A percentile compares a stretch with the other conserved stretches of the same genome.
Evolutionary conservation across 2,888 invertebrate genomes (phyloP).

Genomic region (Dolichopus griseipennis): DNA sequence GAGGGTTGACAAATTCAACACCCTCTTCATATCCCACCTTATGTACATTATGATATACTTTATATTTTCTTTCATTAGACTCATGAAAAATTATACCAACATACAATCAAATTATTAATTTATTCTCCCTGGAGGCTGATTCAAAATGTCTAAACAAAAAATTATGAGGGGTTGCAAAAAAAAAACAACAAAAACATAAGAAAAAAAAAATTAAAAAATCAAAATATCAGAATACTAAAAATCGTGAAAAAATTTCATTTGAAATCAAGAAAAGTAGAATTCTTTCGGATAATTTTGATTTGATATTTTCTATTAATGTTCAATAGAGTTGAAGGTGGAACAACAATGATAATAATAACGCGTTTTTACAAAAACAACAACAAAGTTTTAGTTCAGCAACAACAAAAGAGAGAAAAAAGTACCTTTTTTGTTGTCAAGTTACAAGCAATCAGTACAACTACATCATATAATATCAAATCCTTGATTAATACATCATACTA

Average conservation of each 20-base stretch:
- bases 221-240: not conserved
- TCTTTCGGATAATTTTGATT: too few species aligned
- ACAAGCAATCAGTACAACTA: not conserved
- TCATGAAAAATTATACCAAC: not conserved
- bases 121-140: not conserved
- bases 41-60: too few species aligned
- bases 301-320: not conserved
- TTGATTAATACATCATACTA: not conserved
- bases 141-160: not conserved
- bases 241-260: not conserved
- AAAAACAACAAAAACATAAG: too few species aligned
- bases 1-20: too few species aligned
- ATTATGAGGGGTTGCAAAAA: not conserved
- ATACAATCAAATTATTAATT: conserved; percentile 3
- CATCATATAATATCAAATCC: not conserved
- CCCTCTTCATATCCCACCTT: too few species aligned
- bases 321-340: not conserved
- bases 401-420: not conserved
- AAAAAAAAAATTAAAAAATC: not conserved
- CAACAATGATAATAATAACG: not conserved
- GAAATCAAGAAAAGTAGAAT: not conserved
- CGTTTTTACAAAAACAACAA: not conserved
- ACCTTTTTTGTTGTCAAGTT: not conserved
- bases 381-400: too few species aligned
- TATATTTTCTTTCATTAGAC: too few species aligned